Conservation (phyloP, 2,797 vertebrate species). For the Leucoraja ocellata region DNA sequence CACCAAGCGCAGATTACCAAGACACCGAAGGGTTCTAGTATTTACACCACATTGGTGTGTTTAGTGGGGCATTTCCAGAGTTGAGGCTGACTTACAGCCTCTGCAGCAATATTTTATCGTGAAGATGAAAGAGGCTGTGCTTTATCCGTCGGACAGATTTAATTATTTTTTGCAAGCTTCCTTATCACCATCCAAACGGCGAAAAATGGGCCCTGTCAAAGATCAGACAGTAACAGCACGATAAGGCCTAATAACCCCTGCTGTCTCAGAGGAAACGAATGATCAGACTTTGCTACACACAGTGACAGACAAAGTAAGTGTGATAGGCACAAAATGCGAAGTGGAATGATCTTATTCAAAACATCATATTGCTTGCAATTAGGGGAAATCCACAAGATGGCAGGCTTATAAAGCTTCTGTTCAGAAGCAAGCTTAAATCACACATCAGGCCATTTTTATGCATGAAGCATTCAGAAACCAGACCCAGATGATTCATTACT, state of each 20-base stretch:
- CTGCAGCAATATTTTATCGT: neutral
- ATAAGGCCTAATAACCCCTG: too few relatives aligned
- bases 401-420: conserved; percentile 4
- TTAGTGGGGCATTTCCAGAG: neutral
- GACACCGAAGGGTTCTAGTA: neutral
- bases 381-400: neutral
- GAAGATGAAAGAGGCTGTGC: too few relatives aligned
- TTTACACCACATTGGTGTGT: neutral
- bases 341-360: neutral
- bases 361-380: neutral
- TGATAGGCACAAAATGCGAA: neutral
- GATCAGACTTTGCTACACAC: too few relatives aligned
- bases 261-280: too few relatives aligned
- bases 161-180: too few relatives aligned
- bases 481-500: neutral
- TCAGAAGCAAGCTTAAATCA: neutral
- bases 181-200: too few relatives aligned
- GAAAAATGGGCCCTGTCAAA: too few relatives aligned
- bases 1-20: too few relatives aligned
- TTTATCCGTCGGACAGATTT: too few relatives aligned
- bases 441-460: neutral
- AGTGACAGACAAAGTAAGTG: neutral
- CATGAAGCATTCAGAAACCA: neutral
- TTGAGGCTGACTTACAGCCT: neutral
- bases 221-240: too few relatives aligned